Conservation (phyloP, 1,140 invertebrate genomes). For the Drosophila lini region DNA sequence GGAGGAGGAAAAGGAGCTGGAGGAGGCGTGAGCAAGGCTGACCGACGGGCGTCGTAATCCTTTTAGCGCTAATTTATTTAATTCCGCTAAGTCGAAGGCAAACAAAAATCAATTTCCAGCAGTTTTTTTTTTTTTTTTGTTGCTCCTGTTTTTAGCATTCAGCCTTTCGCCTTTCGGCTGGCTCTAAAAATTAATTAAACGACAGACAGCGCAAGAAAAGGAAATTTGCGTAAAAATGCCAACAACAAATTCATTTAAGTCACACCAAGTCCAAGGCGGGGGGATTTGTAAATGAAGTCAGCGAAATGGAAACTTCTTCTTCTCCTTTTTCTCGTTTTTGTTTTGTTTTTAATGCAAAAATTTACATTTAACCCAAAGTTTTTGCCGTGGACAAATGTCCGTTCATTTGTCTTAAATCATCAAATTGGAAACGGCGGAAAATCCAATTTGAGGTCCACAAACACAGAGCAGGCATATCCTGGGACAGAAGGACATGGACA, state of each 20-base stretch:
- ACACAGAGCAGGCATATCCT: not conserved
- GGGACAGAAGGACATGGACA: not conserved
- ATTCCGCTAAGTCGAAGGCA: slow-evolving; percentile 57
- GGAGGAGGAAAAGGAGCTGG: not conserved
- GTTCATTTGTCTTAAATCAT: slow-evolving; percentile 57
- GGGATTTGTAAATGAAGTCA: slow-evolving; percentile 63
- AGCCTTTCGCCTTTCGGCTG: slow-evolving; percentile 30
- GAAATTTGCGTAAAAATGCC: slow-evolving; percentile 60
- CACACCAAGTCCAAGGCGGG: slow-evolving; percentile 14
- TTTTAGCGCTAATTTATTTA: slow-evolving; percentile 73
- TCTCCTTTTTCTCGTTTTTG: not conserved
- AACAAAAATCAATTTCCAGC: slow-evolving; percentile 65
- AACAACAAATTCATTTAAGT: slow-evolving; percentile 62
- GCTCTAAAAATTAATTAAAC: slow-evolving; percentile 69
- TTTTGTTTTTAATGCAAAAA: slow-evolving; percentile 9
- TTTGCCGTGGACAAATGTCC: slow-evolving; percentile 36
- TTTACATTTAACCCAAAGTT: slow-evolving; percentile 56
- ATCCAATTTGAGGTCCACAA: slow-evolving; percentile 47
- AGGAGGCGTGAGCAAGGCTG: not conserved
- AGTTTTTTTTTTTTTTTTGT: slow-evolving; percentile 38
- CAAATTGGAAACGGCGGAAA: slow-evolving; percentile 49
- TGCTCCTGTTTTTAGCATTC: slow-evolving; percentile 4
- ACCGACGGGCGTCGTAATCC: slow-evolving; percentile 46
- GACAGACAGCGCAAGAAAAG: slow-evolving; percentile 39
- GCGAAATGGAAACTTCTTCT: slow-evolving; percentile 53